Evolutionary conservation across 2,888 invertebrate species (phyloP).

Genomic region (Luperina testacea): DNA sequence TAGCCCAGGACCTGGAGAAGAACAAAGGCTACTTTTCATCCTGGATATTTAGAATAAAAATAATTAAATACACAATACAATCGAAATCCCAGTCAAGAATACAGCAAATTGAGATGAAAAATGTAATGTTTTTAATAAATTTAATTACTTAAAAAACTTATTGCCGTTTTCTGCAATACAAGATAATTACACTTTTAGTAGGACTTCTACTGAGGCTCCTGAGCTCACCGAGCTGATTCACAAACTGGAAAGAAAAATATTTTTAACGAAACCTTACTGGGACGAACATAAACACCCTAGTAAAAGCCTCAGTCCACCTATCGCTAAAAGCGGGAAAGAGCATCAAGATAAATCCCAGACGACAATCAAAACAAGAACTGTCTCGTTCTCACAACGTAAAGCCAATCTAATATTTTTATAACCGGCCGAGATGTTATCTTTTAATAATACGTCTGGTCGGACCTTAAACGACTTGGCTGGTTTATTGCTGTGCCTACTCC

Average conservation of each 20-base stretch:
- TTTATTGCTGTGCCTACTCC: constrained; percentile 38
- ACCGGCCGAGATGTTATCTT: constrained; percentile 81
- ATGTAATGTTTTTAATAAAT: background rate
- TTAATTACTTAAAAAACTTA: background rate
- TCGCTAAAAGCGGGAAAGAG: constrained; percentile 51
- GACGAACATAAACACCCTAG: background rate
- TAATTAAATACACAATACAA: background rate
- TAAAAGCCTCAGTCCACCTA: background rate
- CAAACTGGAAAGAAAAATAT: background rate
- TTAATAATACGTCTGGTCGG: constrained; percentile 76
- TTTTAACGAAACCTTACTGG: background rate
- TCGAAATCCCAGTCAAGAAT: background rate
- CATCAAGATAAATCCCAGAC: constrained; percentile 54
- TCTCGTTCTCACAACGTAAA: constrained; percentile 65
- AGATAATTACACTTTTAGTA: too few species aligned
- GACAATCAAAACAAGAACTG: constrained; percentile 67
- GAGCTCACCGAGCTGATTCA: background rate
- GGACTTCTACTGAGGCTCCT: background rate
- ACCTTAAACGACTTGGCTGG: constrained; percentile 31
- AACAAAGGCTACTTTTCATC: background rate
- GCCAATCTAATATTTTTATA: constrained; percentile 84
- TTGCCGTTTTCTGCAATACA: background rate
- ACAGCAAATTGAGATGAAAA: background rate
- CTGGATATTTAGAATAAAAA: background rate
- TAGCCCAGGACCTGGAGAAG: background rate